phyloP scores from a whole-genome alignment of 35 echinoderm and acorn worm genomes.

The Ophiothrix spiculata region DNA sequence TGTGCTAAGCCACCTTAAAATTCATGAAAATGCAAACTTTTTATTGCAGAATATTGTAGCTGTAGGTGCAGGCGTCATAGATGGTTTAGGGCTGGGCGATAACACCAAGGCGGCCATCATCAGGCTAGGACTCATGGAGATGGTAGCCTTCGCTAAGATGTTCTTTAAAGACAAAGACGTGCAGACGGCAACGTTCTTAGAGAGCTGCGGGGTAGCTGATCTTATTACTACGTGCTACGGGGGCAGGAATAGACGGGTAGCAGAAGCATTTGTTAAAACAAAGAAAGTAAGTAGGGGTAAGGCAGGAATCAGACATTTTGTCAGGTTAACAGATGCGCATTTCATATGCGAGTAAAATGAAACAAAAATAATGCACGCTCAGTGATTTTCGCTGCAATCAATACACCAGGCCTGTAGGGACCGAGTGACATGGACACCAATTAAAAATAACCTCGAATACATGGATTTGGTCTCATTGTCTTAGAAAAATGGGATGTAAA shows the following conservation, averaged over 20 bases:
- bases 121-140: constrained; percentile 94
- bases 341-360: too few relatives aligned
- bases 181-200: constrained; percentile 82
- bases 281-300: constrained; percentile 46
- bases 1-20: neutral
- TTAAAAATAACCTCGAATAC: too few relatives aligned
- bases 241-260: constrained; percentile 81
- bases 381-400: too few relatives aligned
- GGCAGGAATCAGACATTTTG: too few relatives aligned
- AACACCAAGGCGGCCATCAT: constrained; percentile 99
- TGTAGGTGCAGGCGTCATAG: constrained; percentile 89
- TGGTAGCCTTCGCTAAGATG: constrained; percentile 84
- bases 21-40: neutral
- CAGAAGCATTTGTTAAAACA: constrained; percentile 89
- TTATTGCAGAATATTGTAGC: constrained; percentile 89
- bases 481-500: too few relatives aligned
- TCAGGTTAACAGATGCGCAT: too few relatives aligned
- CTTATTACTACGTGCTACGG: constrained; percentile 96
- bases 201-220: constrained; percentile 94
- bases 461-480: too few relatives aligned
- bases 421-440: too few relatives aligned
- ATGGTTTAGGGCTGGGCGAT: constrained; percentile 84
- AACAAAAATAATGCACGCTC: too few relatives aligned
- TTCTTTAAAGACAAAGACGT: constrained; percentile 75
- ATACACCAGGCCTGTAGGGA: too few relatives aligned